Percentiles rank a stretch among this genome's conserved stretches.
Evolutionary conservation across 37 sponge, comb jelly and placozoan species (phyloP).

Genomic region (Amphimedon queenslandica): DNA sequence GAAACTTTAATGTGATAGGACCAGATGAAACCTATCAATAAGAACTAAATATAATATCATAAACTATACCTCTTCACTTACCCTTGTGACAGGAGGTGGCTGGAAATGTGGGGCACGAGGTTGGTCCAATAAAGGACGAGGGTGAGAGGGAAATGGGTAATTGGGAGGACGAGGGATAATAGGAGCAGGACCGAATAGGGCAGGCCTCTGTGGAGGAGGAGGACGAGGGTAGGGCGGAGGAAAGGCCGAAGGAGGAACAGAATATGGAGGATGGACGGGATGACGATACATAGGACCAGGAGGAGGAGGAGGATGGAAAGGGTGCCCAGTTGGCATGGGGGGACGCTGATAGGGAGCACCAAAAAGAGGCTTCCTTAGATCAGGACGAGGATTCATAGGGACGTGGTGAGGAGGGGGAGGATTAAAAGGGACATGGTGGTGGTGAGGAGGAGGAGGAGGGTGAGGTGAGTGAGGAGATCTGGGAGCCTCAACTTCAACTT

Average conservation of each 20-base stretch:
- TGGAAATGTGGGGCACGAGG: background rate
- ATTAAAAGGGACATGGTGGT: background rate
- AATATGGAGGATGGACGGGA: too few species aligned
- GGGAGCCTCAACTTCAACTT: slow-evolving; percentile 20
- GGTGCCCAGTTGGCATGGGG: slow-evolving; percentile 6
- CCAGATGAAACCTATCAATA: too few species aligned
- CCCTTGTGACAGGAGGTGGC: too few species aligned
- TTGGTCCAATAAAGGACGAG: background rate
- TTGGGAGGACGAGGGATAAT: too few species aligned
- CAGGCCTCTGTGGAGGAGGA: too few species aligned
- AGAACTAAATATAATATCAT: too few species aligned
- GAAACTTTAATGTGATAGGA: background rate
- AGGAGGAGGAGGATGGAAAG: slow-evolving; percentile 3
- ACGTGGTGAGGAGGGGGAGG: background rate
- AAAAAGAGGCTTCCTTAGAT: background rate
- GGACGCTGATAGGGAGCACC: background rate
- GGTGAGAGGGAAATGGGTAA: background rate
- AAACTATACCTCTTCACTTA: too few species aligned
- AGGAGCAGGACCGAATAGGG: too few species aligned
- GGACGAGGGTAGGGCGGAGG: too few species aligned
- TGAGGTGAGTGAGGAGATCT: background rate
- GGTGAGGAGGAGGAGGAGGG: background rate
- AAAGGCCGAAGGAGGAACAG: too few species aligned
- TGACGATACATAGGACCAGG: slow-evolving; percentile 8
- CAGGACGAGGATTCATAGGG: slow-evolving; percentile 6